Conservation (phyloP, 2,797 vertebrate genomes). For the Alectoris magna region DNA sequence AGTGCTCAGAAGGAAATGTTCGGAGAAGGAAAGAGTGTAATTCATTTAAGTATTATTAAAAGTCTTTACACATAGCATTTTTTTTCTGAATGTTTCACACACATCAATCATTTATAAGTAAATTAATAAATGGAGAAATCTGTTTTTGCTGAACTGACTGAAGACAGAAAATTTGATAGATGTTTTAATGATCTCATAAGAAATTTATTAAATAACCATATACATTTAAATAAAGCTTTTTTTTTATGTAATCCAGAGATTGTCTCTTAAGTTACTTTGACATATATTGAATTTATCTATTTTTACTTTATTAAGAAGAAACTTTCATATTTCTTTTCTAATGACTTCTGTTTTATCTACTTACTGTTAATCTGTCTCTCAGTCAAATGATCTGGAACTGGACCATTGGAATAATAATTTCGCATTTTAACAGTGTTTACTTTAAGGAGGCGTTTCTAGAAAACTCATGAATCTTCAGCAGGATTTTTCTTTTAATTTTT, state of each 20-base stretch:
- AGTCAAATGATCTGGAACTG: background rate
- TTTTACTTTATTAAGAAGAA: conserved; percentile 11
- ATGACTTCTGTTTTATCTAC: conserved; percentile 17
- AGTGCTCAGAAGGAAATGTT: background rate
- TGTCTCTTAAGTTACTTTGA: background rate
- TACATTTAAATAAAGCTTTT: background rate
- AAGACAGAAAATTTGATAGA: background rate
- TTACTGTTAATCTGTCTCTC: conserved; percentile 10
- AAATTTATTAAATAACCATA: background rate
- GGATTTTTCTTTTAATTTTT: background rate
- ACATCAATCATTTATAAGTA: background rate
- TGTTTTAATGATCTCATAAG: background rate
- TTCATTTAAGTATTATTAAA: background rate
- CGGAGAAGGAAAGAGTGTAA: background rate
- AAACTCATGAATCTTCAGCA: background rate
- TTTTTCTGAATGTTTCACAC: background rate
- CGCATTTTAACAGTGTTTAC: background rate
- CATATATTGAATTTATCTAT: conserved; percentile 11
- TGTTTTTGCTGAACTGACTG: background rate
- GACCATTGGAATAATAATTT: background rate
- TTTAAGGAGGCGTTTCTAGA: background rate
- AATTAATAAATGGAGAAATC: background rate
- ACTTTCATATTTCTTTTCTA: background rate
- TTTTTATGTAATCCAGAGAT: conserved; percentile 1
- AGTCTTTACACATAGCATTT: background rate